Conservation (phyloP, 2,113 vertebrate species). For the Strix aluco region DNA sequence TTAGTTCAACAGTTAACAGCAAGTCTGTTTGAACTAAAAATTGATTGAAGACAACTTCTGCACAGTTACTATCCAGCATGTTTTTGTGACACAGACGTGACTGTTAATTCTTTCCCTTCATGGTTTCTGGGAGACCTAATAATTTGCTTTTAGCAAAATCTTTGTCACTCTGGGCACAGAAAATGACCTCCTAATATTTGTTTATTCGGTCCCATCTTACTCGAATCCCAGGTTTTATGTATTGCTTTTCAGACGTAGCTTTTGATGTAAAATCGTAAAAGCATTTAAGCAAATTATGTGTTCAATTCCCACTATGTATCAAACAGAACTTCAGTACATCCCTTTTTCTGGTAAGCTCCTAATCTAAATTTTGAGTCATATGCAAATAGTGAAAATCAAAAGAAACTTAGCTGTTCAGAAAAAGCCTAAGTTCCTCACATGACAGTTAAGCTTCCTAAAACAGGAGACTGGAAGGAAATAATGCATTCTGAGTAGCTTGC, state of each 20-base stretch:
- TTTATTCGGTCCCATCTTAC: neutral
- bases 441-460: neutral
- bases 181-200: neutral
- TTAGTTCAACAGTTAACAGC: neutral
- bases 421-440: neutral
- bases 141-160: neutral
- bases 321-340: neutral
- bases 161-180: neutral
- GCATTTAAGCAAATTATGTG: neutral
- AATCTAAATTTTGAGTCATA: conserved; percentile 13
- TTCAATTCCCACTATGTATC: neutral
- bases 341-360: neutral
- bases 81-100: neutral
- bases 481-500: neutral
- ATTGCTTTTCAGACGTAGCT: neutral
- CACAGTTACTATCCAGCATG: neutral
- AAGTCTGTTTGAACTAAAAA: neutral
- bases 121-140: neutral
- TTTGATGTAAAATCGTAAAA: neutral
- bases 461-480: neutral
- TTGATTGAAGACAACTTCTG: neutral
- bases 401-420: neutral
- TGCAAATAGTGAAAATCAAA: conserved; percentile 25
- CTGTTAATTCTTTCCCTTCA: neutral
- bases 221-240: neutral